phyloP scores from a whole-genome alignment of 2,113 vertebrate species.

The Pelmatolapia mariae region DNA sequence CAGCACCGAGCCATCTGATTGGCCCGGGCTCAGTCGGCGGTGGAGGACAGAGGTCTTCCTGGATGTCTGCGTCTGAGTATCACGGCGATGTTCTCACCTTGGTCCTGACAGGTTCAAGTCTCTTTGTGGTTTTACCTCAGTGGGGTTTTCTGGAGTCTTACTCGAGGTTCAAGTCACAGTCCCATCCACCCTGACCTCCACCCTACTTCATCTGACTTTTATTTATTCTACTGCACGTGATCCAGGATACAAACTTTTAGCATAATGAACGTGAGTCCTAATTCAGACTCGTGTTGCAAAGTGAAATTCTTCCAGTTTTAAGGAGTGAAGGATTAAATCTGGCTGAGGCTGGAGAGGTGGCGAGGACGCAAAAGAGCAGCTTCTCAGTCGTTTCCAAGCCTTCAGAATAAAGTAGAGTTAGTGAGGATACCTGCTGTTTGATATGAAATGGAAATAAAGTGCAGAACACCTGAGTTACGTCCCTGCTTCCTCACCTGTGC shows the following conservation, averaged over 20 bases:
- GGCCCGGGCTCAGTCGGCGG: background rate
- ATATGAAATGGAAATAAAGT: background rate
- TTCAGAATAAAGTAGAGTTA: background rate
- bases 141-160: background rate
- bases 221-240: background rate
- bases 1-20: background rate
- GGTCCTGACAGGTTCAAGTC: background rate
- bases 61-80: background rate
- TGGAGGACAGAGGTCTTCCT: background rate
- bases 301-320: background rate
- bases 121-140: background rate
- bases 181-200: background rate
- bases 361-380: background rate
- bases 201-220: background rate
- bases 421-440: background rate
- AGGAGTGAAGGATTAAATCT: background rate
- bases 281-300: accelerated
- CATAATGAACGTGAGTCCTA: background rate
- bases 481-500: background rate
- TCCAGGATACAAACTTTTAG: background rate
- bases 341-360: background rate
- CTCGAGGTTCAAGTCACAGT: background rate
- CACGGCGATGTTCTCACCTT: background rate
- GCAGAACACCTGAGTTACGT: background rate
- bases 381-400: background rate